These are phyloP conservation scores for Lasioglossum lativentre DNA, from an alignment of 2,888 invertebrate genomes.

Conservation along the genomic window DNA sequence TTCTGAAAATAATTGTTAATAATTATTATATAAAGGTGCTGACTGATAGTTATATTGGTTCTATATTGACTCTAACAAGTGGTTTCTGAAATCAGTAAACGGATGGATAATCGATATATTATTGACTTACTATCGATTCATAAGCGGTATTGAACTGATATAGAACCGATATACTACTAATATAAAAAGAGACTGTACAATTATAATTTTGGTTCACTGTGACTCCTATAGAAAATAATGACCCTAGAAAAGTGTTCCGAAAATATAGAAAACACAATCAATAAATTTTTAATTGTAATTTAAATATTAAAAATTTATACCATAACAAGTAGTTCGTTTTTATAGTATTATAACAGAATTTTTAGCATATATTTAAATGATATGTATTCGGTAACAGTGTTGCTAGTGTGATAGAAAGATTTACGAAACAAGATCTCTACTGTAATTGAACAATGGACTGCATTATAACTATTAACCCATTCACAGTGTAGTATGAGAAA, in stretches of 20 bases:
- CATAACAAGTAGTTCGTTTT: neutral
- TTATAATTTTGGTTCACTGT: neutral
- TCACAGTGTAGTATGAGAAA: constrained; percentile 4
- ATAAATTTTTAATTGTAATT: constrained; percentile 25
- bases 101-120: neutral
- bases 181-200: neutral
- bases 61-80: neutral
- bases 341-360: neutral
- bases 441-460: constrained; percentile 76
- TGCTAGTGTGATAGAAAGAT: constrained; percentile 38
- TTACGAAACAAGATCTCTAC: constrained; percentile 64
- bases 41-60: neutral
- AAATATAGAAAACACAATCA: neutral
- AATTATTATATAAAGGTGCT: neutral
- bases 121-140: neutral
- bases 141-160: neutral
- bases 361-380: constrained; percentile 11
- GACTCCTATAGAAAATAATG: neutral
- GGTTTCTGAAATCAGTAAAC: neutral
- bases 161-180: neutral
- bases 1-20: constrained; percentile 4
- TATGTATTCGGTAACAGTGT: constrained; percentile 3
- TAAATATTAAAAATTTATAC: neutral
- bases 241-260: neutral
- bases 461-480: constrained; percentile 63